Conservation (phyloP, 1,140 invertebrate genomes). For the Acyrthosiphon pisum region DNA sequence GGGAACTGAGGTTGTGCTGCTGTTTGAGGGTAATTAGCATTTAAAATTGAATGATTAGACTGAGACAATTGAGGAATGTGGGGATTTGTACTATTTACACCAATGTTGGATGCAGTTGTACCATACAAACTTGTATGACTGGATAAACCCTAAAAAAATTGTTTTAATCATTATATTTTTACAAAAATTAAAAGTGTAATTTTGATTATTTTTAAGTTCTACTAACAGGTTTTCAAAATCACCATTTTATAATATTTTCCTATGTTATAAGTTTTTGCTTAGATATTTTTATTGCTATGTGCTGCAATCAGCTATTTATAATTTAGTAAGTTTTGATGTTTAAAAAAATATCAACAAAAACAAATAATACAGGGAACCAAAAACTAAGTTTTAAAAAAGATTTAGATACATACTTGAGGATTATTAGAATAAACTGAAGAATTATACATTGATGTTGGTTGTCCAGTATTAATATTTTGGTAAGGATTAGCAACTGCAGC, state of each 20-base stretch:
- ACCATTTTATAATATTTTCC: background rate
- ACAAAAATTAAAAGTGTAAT: background rate
- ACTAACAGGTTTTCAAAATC: background rate
- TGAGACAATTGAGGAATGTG: constrained; percentile 56
- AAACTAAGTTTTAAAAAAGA: background rate
- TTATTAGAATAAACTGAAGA: constrained; percentile 57
- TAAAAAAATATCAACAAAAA: background rate
- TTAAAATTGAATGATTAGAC: constrained; percentile 51
- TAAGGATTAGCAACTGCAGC: constrained; percentile 1
- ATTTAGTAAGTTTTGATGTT: background rate
- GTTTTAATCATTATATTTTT: background rate
- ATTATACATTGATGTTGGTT: constrained; percentile 53
- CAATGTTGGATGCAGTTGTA: constrained; percentile 41
- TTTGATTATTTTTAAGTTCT: background rate
- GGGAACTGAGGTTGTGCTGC: constrained; percentile 25
- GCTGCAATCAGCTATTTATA: background rate
- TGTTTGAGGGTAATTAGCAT: constrained; percentile 54
- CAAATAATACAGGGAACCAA: background rate
- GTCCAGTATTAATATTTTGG: constrained; percentile 49
- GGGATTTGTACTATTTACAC: constrained; percentile 41
- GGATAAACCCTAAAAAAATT: constrained; percentile 23
- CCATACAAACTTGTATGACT: constrained; percentile 51
- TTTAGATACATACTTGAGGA: constrained; percentile 45
- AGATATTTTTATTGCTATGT: background rate
- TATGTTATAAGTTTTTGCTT: background rate